Conservation (phyloP, 2,888 invertebrate genomes). For the Salticus scenicus region DNA sequence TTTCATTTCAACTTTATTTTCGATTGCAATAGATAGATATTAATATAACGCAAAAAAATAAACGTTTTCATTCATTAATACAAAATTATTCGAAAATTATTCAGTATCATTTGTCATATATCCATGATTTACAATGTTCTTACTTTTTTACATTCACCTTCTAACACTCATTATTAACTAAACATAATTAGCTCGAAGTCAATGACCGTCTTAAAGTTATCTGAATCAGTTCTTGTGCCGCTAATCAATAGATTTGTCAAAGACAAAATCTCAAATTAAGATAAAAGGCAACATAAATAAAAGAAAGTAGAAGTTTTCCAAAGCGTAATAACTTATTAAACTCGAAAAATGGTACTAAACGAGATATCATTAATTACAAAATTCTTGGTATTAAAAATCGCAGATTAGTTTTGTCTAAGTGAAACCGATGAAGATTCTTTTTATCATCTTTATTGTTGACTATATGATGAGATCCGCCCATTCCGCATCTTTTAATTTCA, state of each 20-base stretch:
- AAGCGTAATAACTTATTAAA: conserved; percentile 50
- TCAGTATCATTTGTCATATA: no score
- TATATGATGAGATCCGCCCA: conserved; percentile 32
- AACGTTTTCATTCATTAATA: no score
- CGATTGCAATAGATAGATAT: no score
- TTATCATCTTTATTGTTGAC: conserved; percentile 52
- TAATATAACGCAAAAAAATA: no score
- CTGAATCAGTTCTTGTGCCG: background rate
- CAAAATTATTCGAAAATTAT: no score
- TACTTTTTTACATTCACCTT: no score
- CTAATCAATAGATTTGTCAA: conserved; percentile 51
- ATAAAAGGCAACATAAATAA: conserved; percentile 35
- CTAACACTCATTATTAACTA: no score
- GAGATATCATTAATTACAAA: conserved; percentile 56
- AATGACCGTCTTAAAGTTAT: conserved; percentile 26
- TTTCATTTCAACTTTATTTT: no score
- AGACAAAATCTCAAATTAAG: conserved; percentile 54
- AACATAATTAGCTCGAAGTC: conserved; percentile 42
- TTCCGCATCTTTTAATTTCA: conserved; percentile 59
- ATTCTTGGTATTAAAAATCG: conserved; percentile 26
- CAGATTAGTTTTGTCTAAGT: conserved; percentile 7
- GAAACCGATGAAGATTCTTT: conserved; percentile 53
- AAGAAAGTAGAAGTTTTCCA: conserved; percentile 6
- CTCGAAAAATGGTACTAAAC: conserved; percentile 18
- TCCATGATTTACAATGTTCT: no score